These are phyloP conservation scores for Koerneria pararmatus DNA, from an alignment of 2,888 invertebrate genomes.

Conservation along the genomic window DNA sequence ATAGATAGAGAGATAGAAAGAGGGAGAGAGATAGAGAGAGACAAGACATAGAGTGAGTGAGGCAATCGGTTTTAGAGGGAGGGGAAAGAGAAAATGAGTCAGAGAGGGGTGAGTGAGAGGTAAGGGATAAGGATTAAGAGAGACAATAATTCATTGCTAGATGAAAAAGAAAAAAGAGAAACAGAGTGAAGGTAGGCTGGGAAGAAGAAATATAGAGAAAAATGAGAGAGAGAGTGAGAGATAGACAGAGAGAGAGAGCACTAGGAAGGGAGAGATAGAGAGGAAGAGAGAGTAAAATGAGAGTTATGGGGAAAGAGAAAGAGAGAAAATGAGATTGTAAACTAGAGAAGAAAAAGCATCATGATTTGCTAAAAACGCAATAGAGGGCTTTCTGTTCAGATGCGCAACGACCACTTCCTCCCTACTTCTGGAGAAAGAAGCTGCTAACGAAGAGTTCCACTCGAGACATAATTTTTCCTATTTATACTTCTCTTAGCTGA, in stretches of 20 bases:
- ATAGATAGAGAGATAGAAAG: background rate
- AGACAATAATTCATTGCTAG: background rate
- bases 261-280: constrained; percentile 11
- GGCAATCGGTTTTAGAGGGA: constrained; percentile 6
- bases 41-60: constrained; percentile 4
- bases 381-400: too few relatives aligned
- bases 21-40: background rate
- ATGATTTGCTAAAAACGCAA: too few relatives aligned
- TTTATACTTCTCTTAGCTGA: too few relatives aligned
- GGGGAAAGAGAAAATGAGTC: constrained; percentile 6
- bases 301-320: too few relatives aligned
- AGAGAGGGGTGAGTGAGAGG: background rate
- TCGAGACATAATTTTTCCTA: too few relatives aligned
- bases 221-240: background rate
- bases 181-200: background rate
- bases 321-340: too few relatives aligned
- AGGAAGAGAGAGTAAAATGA: too few relatives aligned
- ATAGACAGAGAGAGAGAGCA: background rate
- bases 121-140: background rate
- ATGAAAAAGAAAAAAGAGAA: background rate
- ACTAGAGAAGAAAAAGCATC: too few relatives aligned
- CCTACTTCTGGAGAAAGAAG: too few relatives aligned
- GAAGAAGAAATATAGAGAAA: background rate
- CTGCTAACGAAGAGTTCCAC: too few relatives aligned
- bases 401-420: too few relatives aligned